phyloP scores from a whole-genome alignment of 2,113 vertebrate genomes.

The Phaethornis superciliosus region DNA sequence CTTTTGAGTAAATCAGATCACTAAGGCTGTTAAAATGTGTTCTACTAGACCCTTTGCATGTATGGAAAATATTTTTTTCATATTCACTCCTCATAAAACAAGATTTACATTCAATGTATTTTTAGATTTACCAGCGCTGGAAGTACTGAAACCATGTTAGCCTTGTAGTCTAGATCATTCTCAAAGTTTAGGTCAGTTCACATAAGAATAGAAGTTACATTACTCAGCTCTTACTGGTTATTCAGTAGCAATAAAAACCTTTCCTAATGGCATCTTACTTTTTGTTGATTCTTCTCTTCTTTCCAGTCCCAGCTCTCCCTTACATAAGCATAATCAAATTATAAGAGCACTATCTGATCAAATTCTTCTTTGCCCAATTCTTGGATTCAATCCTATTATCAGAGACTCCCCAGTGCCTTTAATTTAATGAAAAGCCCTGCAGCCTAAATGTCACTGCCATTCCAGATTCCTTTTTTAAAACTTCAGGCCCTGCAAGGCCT shows the following conservation, averaged over 20 bases:
- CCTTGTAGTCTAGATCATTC: neutral
- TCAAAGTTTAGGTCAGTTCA: neutral
- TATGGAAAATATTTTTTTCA: neutral
- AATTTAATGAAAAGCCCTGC: conserved; percentile 54
- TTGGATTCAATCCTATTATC: conserved; percentile 9
- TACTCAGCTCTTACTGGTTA: neutral
- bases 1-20: neutral
- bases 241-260: conserved; percentile 27
- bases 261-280: conserved; percentile 9
- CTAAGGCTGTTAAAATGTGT: neutral
- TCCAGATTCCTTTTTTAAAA: conserved; percentile 34
- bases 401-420: conserved; percentile 44
- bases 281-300: conserved; percentile 19
- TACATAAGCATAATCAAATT: conserved; percentile 58
- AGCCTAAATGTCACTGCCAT: conserved; percentile 57
- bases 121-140: neutral
- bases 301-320: conserved; percentile 35
- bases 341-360: conserved; percentile 51
- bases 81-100: neutral
- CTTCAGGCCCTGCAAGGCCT: neutral
- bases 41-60: neutral
- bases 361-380: conserved; percentile 42
- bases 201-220: conserved; percentile 27
- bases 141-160: neutral
- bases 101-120: neutral